Conservation (phyloP, 2,797 vertebrate species). For the Craterocephalus amniculus region DNA sequence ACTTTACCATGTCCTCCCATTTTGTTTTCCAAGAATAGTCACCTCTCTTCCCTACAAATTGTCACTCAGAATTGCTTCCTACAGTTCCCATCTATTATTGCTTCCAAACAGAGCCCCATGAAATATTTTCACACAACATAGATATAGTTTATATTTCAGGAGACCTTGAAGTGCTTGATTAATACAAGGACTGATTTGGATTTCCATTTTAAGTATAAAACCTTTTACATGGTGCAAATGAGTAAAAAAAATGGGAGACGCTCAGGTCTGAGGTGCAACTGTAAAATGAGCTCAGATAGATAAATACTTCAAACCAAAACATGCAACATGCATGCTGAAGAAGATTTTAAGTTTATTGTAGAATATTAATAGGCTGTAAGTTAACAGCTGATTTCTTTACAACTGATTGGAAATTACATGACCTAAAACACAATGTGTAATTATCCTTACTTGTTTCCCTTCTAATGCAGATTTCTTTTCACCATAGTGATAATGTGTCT, state of each 20-base stretch:
- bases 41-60: conserved; percentile 70
- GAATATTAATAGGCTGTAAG: neutral
- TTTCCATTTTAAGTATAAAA: neutral
- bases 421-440: too few relatives aligned
- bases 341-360: neutral
- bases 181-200: neutral
- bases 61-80: conserved; percentile 69
- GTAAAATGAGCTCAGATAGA: neutral
- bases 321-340: neutral
- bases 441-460: too few relatives aligned
- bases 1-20: conserved; percentile 50
- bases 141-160: conserved; percentile 8
- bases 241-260: neutral
- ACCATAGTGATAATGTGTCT: too few relatives aligned
- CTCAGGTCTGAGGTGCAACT: neutral
- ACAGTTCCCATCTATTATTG: conserved; percentile 51
- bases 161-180: neutral
- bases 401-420: neutral
- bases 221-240: neutral
- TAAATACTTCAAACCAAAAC: neutral
- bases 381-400: neutral
- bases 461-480: too few relatives aligned
- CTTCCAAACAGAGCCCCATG: conserved; percentile 23
- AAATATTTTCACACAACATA: conserved; percentile 7
- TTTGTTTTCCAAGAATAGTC: conserved; percentile 67